These are phyloP conservation scores for Acrobasis suavella DNA, from an alignment of 2,888 invertebrate genomes.

Conservation along the genomic window DNA sequence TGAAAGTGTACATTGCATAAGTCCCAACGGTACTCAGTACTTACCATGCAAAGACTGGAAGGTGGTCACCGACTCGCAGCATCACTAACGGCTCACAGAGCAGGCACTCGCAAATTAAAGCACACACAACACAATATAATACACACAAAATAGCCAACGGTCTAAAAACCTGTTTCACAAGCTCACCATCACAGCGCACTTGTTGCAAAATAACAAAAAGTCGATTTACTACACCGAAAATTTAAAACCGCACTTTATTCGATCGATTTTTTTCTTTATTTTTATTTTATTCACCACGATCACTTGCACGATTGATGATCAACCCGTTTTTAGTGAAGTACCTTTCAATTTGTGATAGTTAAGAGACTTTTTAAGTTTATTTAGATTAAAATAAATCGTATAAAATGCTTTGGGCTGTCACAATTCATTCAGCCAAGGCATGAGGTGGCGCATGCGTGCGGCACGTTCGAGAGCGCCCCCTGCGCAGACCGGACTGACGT, in stretches of 20 bases:
- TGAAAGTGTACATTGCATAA: conserved; percentile 10
- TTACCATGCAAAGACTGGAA: conserved; percentile 53
- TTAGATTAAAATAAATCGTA: conserved; percentile 46
- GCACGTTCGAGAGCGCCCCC: conserved; percentile 50
- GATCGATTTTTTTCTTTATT: conserved; percentile 66
- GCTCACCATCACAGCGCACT: conserved; percentile 58
- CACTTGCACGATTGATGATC: conserved; percentile 37
- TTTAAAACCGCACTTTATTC: conserved; percentile 57
- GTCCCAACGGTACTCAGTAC: conserved; percentile 43
- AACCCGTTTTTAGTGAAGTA: conserved; percentile 55
- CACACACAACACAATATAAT: conserved; percentile 56
- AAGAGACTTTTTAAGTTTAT: conserved; percentile 42
- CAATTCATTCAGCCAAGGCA: conserved; percentile 56
- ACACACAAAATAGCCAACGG: conserved; percentile 72
- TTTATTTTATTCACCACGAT: conserved; percentile 42
- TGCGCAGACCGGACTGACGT: conserved; percentile 65
- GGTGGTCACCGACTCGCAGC: conserved; percentile 54
- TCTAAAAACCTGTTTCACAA: conserved; percentile 67
- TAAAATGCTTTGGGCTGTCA: conserved; percentile 56
- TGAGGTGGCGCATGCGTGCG: conserved; percentile 51
- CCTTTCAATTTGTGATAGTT: conserved; percentile 46
- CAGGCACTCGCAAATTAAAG: conserved; percentile 57
- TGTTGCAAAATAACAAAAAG: conserved; percentile 69
- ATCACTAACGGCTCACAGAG: conserved; percentile 60
- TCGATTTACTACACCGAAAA: conserved; percentile 55